These are phyloP conservation scores for Drosophila rhopaloa DNA, from an alignment of 1,140 invertebrate species.

Conservation along the genomic window DNA sequence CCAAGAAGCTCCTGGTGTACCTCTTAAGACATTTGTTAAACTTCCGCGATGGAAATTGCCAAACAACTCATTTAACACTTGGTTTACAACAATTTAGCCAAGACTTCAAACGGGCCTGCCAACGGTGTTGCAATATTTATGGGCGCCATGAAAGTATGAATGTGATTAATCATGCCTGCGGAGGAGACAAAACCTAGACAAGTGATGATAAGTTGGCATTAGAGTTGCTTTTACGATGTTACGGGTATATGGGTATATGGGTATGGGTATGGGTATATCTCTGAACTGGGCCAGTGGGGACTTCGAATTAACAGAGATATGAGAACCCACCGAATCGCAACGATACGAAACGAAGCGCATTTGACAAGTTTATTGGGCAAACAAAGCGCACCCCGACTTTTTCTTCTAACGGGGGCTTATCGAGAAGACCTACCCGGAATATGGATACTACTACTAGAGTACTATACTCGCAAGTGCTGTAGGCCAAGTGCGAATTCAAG, in stretches of 20 bases:
- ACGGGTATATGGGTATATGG: not conserved
- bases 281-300: constrained; percentile 68
- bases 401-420: constrained; percentile 30
- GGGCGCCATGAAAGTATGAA: constrained; percentile 36
- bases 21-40: not conserved
- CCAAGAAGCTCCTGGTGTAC: not conserved
- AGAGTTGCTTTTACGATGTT: constrained; percentile 33
- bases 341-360: constrained; percentile 44
- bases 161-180: constrained; percentile 32
- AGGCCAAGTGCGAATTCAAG: constrained; percentile 57
- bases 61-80: constrained; percentile 21
- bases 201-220: constrained; percentile 27
- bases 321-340: constrained; percentile 57
- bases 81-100: constrained; percentile 17
- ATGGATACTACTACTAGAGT: not conserved
- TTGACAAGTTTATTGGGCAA: constrained; percentile 58
- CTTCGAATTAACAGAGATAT: constrained; percentile 72
- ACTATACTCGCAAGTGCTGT: not conserved
- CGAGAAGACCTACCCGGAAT: constrained; percentile 14
- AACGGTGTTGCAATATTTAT: constrained; percentile 52
- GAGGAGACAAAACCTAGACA: constrained; percentile 9
- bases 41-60: constrained; percentile 24
- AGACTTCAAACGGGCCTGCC: constrained; percentile 22
- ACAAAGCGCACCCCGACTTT: constrained; percentile 56
- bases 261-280: not conserved